Evolutionary conservation across 2,113 vertebrate genomes (phyloP).

Genomic region (Centropus unirufus): DNA sequence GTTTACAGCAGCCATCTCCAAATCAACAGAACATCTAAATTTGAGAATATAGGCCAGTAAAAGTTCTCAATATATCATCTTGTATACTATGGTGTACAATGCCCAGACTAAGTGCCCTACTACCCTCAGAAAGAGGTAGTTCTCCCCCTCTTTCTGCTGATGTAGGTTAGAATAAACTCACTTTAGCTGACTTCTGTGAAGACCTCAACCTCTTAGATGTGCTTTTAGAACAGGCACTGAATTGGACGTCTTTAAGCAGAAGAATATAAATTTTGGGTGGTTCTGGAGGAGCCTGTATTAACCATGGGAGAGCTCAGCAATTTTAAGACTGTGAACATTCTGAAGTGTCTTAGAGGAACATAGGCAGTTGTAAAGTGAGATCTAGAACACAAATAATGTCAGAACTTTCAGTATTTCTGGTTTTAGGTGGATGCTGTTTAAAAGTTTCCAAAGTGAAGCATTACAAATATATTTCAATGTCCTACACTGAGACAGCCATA

Average conservation of each 20-base stretch:
- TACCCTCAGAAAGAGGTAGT: background rate
- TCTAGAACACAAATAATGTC: background rate
- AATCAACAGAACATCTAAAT: background rate
- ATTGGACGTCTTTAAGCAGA: background rate
- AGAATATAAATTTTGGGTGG: background rate
- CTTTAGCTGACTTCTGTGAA: background rate
- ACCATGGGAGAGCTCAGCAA: background rate
- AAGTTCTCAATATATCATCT: background rate
- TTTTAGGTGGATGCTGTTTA: background rate
- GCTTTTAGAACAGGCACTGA: background rate
- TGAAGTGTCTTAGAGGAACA: background rate
- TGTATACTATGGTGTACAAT: background rate
- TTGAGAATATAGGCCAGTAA: background rate
- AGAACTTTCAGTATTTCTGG: background rate
- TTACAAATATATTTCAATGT: background rate
- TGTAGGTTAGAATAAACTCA: background rate
- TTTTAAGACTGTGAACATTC: background rate
- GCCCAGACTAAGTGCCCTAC: background rate
- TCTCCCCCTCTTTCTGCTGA: rapidly evolving
- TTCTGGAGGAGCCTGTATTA: background rate
- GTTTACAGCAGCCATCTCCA: background rate
- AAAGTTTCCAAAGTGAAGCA: background rate
- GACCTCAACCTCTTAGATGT: background rate
- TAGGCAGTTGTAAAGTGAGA: background rate
- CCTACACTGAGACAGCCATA: background rate